A percentile compares a stretch with the other conserved stretches of the same genome.
Evolutionary conservation across 2,888 invertebrate species (phyloP).

Genomic region (Papilio protenor): DNA sequence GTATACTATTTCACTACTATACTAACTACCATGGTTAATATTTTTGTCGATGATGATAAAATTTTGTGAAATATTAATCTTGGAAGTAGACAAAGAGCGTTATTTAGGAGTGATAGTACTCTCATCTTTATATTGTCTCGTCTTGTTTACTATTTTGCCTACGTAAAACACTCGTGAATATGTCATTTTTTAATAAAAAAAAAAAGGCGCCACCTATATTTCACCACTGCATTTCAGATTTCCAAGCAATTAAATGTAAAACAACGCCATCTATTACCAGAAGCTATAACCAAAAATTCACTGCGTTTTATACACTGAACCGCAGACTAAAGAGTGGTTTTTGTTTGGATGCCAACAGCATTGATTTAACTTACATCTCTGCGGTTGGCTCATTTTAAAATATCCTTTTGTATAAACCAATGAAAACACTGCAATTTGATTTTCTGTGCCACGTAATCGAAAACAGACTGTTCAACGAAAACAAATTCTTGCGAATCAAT

Average conservation of each 20-base stretch:
- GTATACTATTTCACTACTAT: no score
- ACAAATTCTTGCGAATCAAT: conserved; percentile 64
- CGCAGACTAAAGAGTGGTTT: not conserved
- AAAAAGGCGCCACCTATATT: not conserved
- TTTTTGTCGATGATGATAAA: no score
- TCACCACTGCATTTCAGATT: no score
- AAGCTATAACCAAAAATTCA: not conserved
- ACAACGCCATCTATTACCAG: conserved; percentile 28
- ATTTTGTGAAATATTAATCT: no score
- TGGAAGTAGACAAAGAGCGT: no score
- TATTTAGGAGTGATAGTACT: no score
- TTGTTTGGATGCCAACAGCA: not conserved
- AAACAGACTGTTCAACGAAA: conserved; percentile 58
- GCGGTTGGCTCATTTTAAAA: conserved; percentile 45
- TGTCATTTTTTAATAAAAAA: not conserved
- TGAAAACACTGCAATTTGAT: conserved; percentile 33
- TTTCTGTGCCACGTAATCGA: conserved; percentile 57
- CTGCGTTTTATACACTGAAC: not conserved
- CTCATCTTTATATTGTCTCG: no score
- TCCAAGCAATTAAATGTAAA: not conserved
- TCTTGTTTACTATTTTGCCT: no score
- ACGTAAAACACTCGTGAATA: no score
- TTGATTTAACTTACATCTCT: conserved; percentile 21
- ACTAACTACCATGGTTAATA: no score
- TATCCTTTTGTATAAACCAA: conserved; percentile 44